Conservation (phyloP, 2,888 invertebrate genomes). For the Rhodophaea formosa region DNA sequence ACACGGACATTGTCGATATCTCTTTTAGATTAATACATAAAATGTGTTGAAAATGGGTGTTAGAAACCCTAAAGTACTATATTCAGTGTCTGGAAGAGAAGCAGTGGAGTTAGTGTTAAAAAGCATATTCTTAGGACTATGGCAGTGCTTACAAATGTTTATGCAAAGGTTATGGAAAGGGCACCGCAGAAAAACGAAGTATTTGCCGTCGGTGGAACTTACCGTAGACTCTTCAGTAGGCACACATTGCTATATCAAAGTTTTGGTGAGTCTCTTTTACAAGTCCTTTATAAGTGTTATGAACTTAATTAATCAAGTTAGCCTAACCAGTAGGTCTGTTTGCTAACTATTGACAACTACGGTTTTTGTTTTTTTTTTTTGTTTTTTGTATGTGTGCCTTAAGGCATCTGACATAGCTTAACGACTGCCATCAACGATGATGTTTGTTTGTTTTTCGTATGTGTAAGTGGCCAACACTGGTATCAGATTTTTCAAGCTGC, state of each 20-base stretch:
- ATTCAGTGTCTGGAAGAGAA: constrained; percentile 63
- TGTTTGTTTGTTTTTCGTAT: no score
- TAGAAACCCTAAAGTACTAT: constrained; percentile 49
- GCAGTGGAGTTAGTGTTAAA: constrained; percentile 61
- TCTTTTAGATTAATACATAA: constrained; percentile 20
- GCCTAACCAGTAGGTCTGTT: no score
- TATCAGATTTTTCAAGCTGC: no score
- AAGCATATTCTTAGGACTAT: constrained; percentile 60
- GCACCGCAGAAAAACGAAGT: constrained; percentile 53
- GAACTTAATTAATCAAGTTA: not conserved
- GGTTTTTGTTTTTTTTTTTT: not conserved
- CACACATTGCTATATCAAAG: constrained; percentile 71
- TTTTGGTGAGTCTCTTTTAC: constrained; percentile 54
- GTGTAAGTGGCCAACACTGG: no score
- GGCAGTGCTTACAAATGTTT: constrained; percentile 60
- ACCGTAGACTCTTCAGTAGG: constrained; percentile 69
- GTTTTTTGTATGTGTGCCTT: not conserved
- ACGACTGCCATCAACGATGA: no score
- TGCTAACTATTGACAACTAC: no score
- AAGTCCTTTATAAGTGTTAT: no score
- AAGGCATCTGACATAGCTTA: no score
- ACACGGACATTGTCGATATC: constrained; percentile 31
- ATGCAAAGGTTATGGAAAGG: constrained; percentile 69
- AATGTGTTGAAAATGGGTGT: constrained; percentile 48
- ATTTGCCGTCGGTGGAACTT: constrained; percentile 53